Conservation (phyloP, 2,797 vertebrate genomes). For the Danio aesculapii region DNA sequence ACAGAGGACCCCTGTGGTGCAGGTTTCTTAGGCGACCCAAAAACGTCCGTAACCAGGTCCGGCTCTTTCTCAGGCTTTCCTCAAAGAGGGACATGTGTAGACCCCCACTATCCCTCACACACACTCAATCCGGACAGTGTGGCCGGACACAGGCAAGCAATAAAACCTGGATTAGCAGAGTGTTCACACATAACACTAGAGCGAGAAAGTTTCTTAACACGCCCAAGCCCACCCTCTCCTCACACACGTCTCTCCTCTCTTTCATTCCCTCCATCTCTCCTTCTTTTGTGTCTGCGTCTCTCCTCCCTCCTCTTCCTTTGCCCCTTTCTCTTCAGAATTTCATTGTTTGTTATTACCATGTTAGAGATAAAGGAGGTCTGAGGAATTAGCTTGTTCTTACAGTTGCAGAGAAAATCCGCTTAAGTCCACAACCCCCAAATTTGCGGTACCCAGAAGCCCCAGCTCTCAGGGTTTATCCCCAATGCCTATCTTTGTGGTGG, state of each 20-base stretch:
- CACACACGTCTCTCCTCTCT: constrained; percentile 68
- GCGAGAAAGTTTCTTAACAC: constrained; percentile 82
- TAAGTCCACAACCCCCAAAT: constrained; percentile 65
- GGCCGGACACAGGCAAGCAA: constrained; percentile 86
- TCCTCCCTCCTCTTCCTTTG: constrained; percentile 74
- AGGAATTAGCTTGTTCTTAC: constrained; percentile 78
- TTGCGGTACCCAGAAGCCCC: constrained; percentile 55
- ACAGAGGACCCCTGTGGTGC: constrained; percentile 91
- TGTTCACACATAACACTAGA: constrained; percentile 75
- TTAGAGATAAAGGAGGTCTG: constrained; percentile 77
- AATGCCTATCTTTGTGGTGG: constrained; percentile 35
- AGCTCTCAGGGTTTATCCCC: constrained; percentile 57
- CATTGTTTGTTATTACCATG: constrained; percentile 75
- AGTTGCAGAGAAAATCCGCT: constrained; percentile 76
- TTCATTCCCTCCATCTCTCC: constrained; percentile 66
- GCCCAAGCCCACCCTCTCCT: constrained; percentile 75
- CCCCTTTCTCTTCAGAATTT: constrained; percentile 73
- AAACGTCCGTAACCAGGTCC: constrained; percentile 93
- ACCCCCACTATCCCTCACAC: constrained; percentile 66
- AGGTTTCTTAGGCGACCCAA: constrained; percentile 95
- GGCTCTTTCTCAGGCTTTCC: constrained; percentile 91
- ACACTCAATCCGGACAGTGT: constrained; percentile 79
- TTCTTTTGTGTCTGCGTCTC: constrained; percentile 69
- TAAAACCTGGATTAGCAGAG: constrained; percentile 88
- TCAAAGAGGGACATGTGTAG: constrained; percentile 95